Evolutionary conservation across 2,797 vertebrate species (phyloP).

Genomic region (Gymnodraco acuticeps): DNA sequence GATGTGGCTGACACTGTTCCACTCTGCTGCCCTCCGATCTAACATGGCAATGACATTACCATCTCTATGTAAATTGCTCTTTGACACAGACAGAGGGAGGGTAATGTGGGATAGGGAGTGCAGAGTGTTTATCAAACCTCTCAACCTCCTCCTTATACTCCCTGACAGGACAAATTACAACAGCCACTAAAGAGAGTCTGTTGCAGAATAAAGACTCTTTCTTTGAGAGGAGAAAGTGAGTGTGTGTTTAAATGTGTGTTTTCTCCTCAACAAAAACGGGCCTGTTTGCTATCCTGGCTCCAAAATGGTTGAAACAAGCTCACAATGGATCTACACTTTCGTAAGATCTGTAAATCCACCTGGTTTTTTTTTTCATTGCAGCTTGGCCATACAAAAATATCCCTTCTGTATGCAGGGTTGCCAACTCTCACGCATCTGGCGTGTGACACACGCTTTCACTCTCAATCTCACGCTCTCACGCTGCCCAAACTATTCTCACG

Average conservation of each 20-base stretch:
- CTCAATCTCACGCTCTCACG: too few species aligned
- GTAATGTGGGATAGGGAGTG: not conserved
- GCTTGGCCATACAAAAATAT: too few species aligned
- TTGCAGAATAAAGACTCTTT: conserved; percentile 38
- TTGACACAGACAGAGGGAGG: conserved; percentile 72
- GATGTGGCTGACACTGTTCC: conserved; percentile 66
- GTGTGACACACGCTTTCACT: too few species aligned
- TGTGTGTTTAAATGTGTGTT: conserved; percentile 6
- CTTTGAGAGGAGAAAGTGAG: conserved; percentile 10
- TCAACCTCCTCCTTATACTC: conserved; percentile 15
- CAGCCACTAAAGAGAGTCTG: conserved; percentile 65
- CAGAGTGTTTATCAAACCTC: conserved; percentile 72
- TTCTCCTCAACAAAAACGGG: not conserved
- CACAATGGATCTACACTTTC: too few species aligned
- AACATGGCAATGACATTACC: conserved; percentile 84
- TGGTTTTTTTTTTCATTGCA: too few species aligned
- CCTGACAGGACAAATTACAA: conserved; percentile 79
- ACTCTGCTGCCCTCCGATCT: conserved; percentile 74
- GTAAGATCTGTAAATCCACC: too few species aligned
- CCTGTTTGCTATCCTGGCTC: too few species aligned
- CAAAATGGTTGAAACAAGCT: too few species aligned
- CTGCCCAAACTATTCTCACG: too few species aligned
- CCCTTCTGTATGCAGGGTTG: too few species aligned
- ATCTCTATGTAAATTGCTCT: conserved; percentile 80
- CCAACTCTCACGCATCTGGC: too few species aligned